Evolutionary conservation across 2,113 vertebrate species (phyloP), one percentile per base, ranked within the genome.

Genomic region (Atherinomorus stipes): DNA sequence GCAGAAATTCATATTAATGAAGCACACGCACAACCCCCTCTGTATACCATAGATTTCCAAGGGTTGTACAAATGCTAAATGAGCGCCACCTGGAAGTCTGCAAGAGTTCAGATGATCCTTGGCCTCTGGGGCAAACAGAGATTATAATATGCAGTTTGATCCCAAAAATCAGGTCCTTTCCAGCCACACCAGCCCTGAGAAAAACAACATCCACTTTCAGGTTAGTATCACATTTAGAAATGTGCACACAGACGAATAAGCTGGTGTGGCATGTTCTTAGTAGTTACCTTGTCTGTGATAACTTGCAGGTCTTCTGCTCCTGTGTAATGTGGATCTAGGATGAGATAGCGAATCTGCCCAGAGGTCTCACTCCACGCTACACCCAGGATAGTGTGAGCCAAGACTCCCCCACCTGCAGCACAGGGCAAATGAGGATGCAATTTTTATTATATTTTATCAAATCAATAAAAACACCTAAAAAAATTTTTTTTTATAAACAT

Each of bases 331-430:
- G 98, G 97, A 83, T 99, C 98, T 22, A 99, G 87, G 83, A 99
- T 96, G 34, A 99, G 95, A 74, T 95, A 99, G 74, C 95, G 96
- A 64, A 96, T 96, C 58, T 97, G 90, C 7, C 98, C 98, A 5
- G 95, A 96, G 50, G 86, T 91, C 78, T 99, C 97, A 88, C 96
- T 99, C 98, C 97, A 99, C 11, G 94, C 86, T 37, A 99, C 96
- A 54, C 98, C 98, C n/a, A 99, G 78, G 84, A 99, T 97, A 0
- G 98, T 99, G 87, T 99, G 98, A 66, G 98, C 98, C 84, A 99
- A 80, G 63, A 98, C 95, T 7, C 97, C 98, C 28, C 98, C 97
- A 72, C 97, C 98, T 99, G 69, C 22, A 78, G 52, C 2, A 53
- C 45, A 80, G 1, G 31, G 1, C 56, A 75, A 59, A 56, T 0